Percentiles rank a stretch among this genome's conserved stretches.
phyloP scores from a whole-genome alignment of 2,113 vertebrate species.

The Amblyornis subalaris region DNA sequence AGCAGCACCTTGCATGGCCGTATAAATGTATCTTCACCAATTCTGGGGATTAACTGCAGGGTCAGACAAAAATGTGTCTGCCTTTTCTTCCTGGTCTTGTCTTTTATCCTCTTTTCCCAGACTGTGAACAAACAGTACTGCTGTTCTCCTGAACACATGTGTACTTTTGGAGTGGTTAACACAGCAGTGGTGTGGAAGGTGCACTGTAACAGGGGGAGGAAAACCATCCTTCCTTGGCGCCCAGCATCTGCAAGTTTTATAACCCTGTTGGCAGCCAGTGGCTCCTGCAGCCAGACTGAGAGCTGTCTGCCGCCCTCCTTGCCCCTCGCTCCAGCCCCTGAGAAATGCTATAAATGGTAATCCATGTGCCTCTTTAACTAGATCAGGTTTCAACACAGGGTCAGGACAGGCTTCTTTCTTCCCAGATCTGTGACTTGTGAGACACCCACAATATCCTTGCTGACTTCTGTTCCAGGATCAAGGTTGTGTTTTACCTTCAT shows the following conservation, averaged over 20 bases:
- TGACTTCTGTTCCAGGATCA: slow-evolving; percentile 26
- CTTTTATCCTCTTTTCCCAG: not conserved
- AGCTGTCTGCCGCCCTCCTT: not conserved
- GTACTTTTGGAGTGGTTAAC: not conserved
- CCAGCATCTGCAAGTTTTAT: not conserved
- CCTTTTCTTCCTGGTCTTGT: not conserved
- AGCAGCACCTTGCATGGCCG: not conserved
- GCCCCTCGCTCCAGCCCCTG: not conserved
- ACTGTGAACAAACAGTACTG: not conserved
- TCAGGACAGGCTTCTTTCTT: slow-evolving; percentile 22
- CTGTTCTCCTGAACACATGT: not conserved
- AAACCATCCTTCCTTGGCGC: not conserved
- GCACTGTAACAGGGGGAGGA: not conserved
- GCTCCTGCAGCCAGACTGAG: not conserved
- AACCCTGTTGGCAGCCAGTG: not conserved
- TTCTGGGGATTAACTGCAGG: not conserved
- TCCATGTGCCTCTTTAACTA: slow-evolving; percentile 12
- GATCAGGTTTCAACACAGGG: slow-evolving; percentile 42
- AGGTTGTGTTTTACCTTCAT: slow-evolving; percentile 33
- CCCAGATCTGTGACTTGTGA: slow-evolving; percentile 17
- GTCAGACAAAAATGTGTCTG: not conserved
- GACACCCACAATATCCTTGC: slow-evolving; percentile 25
- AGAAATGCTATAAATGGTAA: slow-evolving; percentile 37
- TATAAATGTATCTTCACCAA: not conserved
- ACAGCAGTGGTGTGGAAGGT: not conserved